These are phyloP conservation scores for Pherbina coryleti DNA, from an alignment of 2,888 invertebrate species.

Conservation along the genomic window DNA sequence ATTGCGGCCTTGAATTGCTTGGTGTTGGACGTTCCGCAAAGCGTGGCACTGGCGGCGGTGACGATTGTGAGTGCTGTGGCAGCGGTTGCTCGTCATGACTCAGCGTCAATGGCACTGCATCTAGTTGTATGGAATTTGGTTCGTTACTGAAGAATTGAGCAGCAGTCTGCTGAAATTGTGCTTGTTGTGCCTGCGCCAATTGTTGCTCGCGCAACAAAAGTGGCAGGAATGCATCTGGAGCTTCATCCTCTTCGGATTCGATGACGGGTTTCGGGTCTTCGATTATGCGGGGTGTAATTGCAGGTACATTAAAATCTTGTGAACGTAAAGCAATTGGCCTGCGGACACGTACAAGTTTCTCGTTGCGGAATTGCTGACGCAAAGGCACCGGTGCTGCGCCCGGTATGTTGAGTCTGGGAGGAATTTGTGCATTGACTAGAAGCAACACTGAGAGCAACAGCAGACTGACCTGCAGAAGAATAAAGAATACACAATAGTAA, in stretches of 20 bases:
- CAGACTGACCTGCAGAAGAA: conserved; percentile 46
- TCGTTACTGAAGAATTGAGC: conserved; percentile 61
- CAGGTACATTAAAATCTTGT: conserved; percentile 71
- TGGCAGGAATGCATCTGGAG: conserved; percentile 73
- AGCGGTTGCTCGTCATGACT: conserved; percentile 56
- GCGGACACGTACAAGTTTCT: conserved; percentile 63
- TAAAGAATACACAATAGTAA: not conserved
- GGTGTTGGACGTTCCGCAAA: conserved; percentile 62
- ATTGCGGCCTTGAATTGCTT: conserved; percentile 55
- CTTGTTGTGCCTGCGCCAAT: conserved; percentile 66
- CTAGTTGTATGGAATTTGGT: conserved; percentile 65
- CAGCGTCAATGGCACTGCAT: conserved; percentile 69
- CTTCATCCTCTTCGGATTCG: conserved; percentile 76
- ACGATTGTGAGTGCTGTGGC: conserved; percentile 47
- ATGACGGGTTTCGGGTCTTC: conserved; percentile 76
- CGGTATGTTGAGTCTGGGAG: conserved; percentile 77
- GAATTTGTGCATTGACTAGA: conserved; percentile 70
- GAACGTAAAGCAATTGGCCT: conserved; percentile 70
- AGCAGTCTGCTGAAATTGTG: conserved; percentile 62
- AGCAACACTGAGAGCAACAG: conserved; percentile 19
- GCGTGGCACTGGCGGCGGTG: conserved; percentile 56
- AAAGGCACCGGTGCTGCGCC: conserved; percentile 72
- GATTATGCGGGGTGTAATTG: conserved; percentile 60
- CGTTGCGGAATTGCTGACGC: conserved; percentile 59
- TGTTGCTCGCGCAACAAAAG: conserved; percentile 65